Evolutionary conservation across 2,113 vertebrate species (phyloP), one percentile per base, ranked within the genome.

Genomic region (Amphiprion percula): DNA sequence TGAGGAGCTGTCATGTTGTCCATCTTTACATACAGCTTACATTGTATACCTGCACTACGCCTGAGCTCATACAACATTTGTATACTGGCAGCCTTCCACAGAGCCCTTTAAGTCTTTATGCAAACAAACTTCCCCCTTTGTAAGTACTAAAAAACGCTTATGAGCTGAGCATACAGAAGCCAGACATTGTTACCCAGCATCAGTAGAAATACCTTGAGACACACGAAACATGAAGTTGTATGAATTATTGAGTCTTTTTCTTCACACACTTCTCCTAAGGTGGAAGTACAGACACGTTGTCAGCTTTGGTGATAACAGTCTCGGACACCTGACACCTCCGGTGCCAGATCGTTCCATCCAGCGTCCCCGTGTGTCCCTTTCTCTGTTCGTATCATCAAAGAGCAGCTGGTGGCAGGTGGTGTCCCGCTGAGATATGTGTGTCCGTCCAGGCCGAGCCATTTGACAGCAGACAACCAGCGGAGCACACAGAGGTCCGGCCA

Each of bases 391-490:
- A 85, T 78, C 84, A 82, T 88, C 74, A 83, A 83, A 83, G 88
- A 83, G 80, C 91, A 90, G 87, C 88, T 87, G 86, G 79, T 89
- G 85, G 83, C 85, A 86, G 74, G 59, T 37, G 23, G 55, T 16
- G 67, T 62, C 85, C 83, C 65, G 33, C 26, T 59, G 79, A 79
- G 79, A 83, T 72, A 69, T 47, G 70, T 69, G 70, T 70, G 72
- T 87, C 67, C 66, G 62, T 84, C 79, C 77, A 37, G 26, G 50
- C 44, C 0, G 49, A 80, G 83, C 60, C 67, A 44, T 90, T 89
- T 79, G 89, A 91, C 86, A 73, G 81, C 71, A 81, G 54, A 54
- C 56, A 80, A 78, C 72, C 16, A 70, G 28, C 55, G 67, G 26
- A 81, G 73, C 67, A 74, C 52, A 54, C 16, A 15, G 59, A 74